Evolutionary conservation across 2,113 vertebrate genomes (phyloP), one percentile per base, ranked within the genome.

Genomic region (Tychaedon coryphoeus): DNA sequence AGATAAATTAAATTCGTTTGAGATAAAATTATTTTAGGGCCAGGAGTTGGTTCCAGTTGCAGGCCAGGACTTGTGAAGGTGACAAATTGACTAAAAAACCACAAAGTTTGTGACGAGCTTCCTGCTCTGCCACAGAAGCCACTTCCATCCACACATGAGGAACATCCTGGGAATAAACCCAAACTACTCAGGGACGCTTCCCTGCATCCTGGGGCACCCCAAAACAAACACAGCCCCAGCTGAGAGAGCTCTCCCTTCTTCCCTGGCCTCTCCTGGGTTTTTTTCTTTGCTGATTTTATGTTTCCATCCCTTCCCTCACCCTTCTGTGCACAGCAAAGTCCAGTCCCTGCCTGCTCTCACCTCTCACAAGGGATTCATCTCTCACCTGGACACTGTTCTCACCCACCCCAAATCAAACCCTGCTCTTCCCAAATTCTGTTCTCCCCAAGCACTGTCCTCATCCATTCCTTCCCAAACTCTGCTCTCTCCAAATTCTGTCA

Each of bases 301-400:
- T 29, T 26, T 93, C 36, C 71, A 40, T 5, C 57, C 75, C 48
- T 19, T 66, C 47, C 25, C 70, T 28, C 8, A 12, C 25, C 1
- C 24, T n/a, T 26, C 31, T 2, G 22, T 2, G 6, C 36, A 3
- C 45, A 31, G 54, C 2, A 40, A n/a, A 43, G 20, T 1, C 8
- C 51, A 19, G 51, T 54, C 64, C 33, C 47, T 10, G 34, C 0
- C 45, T 1, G 14, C 45, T 43, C 61, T 11, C 72, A 6, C 14
- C 42, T 19, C 72, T 14, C 47, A 6, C 6, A 3, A 16, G 19
- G 60, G 42, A 15, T 28, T 14, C 8, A 24, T 12, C 34, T 16
- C 53, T 42, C 34, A 28, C 53, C 53, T 28, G 54, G 8, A 4
- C 42, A n/a, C 34, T n/a, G 28, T 8, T 42, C 62, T 42, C 34